phyloP scores from a whole-genome alignment of 2,888 invertebrate genomes.

The Pseudococcus viburni region DNA sequence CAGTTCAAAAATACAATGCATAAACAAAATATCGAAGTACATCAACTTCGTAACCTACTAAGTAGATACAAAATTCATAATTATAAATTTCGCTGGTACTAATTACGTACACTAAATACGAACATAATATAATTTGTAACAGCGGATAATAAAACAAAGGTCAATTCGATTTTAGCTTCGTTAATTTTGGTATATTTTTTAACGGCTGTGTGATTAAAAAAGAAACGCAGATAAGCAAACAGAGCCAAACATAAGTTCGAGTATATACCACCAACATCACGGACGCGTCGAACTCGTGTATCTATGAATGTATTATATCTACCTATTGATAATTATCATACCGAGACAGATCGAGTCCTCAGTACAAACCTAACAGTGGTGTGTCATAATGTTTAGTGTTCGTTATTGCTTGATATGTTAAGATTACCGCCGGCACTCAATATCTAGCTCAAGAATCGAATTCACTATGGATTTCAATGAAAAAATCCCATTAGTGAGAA shows the following conservation, averaged over 20 bases:
- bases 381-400: neutral
- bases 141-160: neutral
- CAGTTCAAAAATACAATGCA: no score
- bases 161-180: neutral
- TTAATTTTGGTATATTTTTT: neutral
- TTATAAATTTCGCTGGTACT: no score
- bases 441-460: neutral
- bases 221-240: neutral
- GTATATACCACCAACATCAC: neutral
- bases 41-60: no score
- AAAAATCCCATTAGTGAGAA: neutral
- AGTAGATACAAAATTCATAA: no score
- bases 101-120: no score
- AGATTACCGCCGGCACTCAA: neutral
- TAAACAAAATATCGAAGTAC: no score
- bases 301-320: neutral
- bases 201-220: neutral
- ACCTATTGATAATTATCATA: no score
- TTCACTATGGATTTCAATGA: neutral
- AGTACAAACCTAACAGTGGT: neutral
- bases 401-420: constrained; percentile 9
- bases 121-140: neutral
- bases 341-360: no score
- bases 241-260: neutral
- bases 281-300: neutral